Base-by-base conservation (phyloP, 1,140 invertebrate genomes). In the Drosophila tsacasi region DNA sequence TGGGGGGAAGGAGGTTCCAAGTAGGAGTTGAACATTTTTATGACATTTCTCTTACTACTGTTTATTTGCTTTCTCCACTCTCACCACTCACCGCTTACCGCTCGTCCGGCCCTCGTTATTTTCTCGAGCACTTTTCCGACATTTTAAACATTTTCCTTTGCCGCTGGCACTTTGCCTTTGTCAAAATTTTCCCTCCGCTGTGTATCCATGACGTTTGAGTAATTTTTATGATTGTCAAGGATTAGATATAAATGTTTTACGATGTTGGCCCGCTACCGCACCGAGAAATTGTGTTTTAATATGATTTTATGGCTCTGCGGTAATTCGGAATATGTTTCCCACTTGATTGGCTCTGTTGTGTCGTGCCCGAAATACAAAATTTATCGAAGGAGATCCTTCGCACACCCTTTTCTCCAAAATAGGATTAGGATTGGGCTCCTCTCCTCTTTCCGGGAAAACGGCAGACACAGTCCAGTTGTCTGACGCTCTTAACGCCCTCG, bases 161-260 rank as follows among this genome's bases (percentile, higher is more conserved):
- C 73, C 73, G 68, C 62, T 80, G 80, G 84, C 69, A 73, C 54
- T 73, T 60, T 72, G 80, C 79, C 83, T 75, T 67, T 87, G 50
- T 67, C 68, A 78, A 81, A 57, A 76, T 84, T 81, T 81, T 69
- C 65, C 71, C 13, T 72, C 68, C 66, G 32, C 66, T 89, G 35
- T 74, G 61, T 79, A 68, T 79, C 81, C 83, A 62, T 81, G 84
- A 81, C 81, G 74, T 84, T 78, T 85, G 65, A 81, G 60, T 90
- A 89, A 83, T 91, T 91, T 86, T 91, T 91, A 91, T 91, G 90
- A 91, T 91, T 90, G 85, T 85, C 90, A 90, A 91, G 90, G 90
- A 91, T 91, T 89, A 87, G 84, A 87, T 92, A 91, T 90, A 91
- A 92, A 90, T 92, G 77, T 91, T 91, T 91, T 91, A 91, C 86